Percentiles rank a stretch among this genome's conserved stretches.
phyloP scores from a whole-genome alignment of 2,113 vertebrate genomes.

The Hydropotes inermis region DNA sequence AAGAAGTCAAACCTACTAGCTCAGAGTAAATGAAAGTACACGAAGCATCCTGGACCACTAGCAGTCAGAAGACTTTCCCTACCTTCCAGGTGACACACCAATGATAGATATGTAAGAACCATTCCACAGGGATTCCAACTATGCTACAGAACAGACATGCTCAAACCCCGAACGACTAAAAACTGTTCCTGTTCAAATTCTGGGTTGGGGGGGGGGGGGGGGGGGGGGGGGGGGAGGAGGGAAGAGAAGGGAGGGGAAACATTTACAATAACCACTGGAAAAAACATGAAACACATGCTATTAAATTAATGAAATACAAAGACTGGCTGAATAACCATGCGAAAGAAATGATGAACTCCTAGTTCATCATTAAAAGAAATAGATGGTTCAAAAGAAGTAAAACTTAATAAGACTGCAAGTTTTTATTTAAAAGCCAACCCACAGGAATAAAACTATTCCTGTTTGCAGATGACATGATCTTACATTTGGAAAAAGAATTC shows the following conservation, averaged over 20 bases:
- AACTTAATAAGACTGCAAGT: neutral
- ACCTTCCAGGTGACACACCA: neutral
- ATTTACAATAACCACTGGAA: neutral
- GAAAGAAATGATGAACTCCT: neutral
- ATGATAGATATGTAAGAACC: neutral
- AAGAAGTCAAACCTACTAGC: neutral
- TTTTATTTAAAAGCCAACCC: neutral
- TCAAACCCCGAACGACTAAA: neutral
- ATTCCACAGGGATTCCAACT: neutral
- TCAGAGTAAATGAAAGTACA: neutral
- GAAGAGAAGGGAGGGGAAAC: neutral
- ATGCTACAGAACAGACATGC: neutral
- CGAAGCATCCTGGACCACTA: neutral
- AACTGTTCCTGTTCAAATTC: neutral
- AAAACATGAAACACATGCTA: neutral
- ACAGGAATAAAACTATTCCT: neutral
- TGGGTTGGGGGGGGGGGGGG: no score
- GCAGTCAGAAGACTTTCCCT: neutral
- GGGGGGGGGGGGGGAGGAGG: accelerated
- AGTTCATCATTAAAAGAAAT: neutral
- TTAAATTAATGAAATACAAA: neutral
- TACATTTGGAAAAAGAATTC: neutral
- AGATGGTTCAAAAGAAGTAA: neutral
- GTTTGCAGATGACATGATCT: neutral
- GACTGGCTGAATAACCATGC: neutral